Conservation (phyloP, 2,113 vertebrate genomes). For the Morphnarchus princeps region DNA sequence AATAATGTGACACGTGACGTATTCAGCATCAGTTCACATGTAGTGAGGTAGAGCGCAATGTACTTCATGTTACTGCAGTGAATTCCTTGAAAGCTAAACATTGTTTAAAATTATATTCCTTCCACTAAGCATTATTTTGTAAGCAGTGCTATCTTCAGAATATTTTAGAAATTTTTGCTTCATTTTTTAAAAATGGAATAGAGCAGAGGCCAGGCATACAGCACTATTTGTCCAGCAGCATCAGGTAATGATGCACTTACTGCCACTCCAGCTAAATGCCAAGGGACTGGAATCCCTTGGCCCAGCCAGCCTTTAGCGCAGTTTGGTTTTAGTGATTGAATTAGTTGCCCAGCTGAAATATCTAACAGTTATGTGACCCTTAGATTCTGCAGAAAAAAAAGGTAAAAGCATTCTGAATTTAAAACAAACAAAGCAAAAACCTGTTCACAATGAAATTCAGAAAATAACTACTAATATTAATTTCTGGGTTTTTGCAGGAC, state of each 20-base stretch:
- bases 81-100: not conserved
- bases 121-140: not conserved
- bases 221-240: not conserved
- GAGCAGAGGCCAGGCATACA: not conserved
- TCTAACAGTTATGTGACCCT: not conserved
- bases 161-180: not conserved
- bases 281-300: not conserved
- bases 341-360: not conserved
- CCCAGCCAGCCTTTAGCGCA: not conserved
- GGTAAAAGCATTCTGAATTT: not conserved
- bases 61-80: not conserved
- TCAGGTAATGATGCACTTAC: not conserved
- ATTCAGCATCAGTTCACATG: not conserved
- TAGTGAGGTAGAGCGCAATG: too few relatives aligned
- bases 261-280: not conserved
- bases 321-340: not conserved
- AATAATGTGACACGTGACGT: not conserved
- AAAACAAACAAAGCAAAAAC: not conserved
- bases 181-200: not conserved
- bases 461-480: not conserved
- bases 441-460: not conserved
- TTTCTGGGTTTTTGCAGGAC: conserved; percentile 61
- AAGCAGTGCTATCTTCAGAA: not conserved
- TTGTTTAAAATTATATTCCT: not conserved
- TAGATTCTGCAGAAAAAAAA: not conserved